Conservation (phyloP, 2,113 vertebrate genomes). For the Elephas maximus region DNA sequence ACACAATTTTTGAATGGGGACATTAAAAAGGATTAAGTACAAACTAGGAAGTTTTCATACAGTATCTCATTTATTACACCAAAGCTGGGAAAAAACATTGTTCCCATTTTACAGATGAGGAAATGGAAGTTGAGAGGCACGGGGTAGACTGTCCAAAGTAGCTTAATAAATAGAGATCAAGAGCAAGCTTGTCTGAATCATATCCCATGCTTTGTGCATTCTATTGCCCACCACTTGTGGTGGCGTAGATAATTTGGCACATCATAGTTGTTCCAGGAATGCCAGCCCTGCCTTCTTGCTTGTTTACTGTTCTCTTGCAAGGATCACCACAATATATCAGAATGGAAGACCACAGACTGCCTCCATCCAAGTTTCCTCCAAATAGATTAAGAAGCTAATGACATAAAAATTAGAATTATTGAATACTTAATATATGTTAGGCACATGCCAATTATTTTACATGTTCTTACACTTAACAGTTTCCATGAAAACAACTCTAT, state of each 20-base stretch:
- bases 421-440: background rate
- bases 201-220: background rate
- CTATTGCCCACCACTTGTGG: background rate
- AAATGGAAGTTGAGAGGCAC: background rate
- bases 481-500: background rate
- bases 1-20: background rate
- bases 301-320: background rate
- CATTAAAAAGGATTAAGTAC: background rate
- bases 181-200: background rate
- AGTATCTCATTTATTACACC: background rate
- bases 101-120: slow-evolving; percentile 1
- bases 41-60: background rate
- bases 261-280: background rate
- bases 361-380: slow-evolving; percentile 16
- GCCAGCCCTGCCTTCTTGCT: background rate
- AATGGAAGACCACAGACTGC: background rate
- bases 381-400: background rate
- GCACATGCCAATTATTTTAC: background rate
- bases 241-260: background rate
- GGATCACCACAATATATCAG: background rate
- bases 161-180: slow-evolving; percentile 5
- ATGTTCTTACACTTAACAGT: background rate
- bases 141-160: background rate
- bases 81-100: background rate
- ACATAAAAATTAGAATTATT: background rate